Evolutionary conservation across 2,797 vertebrate genomes (phyloP).

Genomic region (Semaprochilodus insignis): DNA sequence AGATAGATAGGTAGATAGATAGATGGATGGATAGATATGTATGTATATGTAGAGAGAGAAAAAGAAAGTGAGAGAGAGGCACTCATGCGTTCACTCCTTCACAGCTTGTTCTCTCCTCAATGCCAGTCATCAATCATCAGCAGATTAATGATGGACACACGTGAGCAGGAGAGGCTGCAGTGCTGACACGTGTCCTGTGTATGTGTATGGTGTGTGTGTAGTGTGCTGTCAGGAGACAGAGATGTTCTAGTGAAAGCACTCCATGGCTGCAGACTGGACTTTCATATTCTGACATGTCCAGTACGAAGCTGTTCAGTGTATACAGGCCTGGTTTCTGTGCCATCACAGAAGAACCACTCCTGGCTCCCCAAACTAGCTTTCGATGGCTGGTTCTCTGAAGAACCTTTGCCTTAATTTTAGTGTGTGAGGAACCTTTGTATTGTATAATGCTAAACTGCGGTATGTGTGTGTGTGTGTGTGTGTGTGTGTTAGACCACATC

Average conservation of each 20-base stretch:
- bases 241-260: constrained; percentile 46
- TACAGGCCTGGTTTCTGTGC: constrained; percentile 4
- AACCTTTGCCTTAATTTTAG: no score
- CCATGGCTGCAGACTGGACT: constrained; percentile 33
- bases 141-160: constrained; percentile 63
- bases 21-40: constrained; percentile 37
- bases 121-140: constrained; percentile 63
- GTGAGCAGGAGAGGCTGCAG: constrained; percentile 43
- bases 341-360: no score
- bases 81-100: constrained; percentile 56
- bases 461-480: no score
- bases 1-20: neutral
- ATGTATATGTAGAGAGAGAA: neutral
- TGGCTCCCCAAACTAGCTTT: no score
- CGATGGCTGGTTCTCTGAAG: no score
- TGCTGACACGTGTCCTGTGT: constrained; percentile 40
- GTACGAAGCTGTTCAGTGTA: neutral
- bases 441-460: no score
- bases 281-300: constrained; percentile 42
- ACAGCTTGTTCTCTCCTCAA: constrained; percentile 61
- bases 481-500: no score
- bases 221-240: constrained; percentile 19
- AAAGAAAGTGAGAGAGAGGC: constrained; percentile 28
- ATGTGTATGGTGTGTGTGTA: constrained; percentile 13
- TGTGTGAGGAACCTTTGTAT: no score